A percentile compares a stretch with the other conserved stretches of the same genome.
Conservation (phyloP, 2,888 invertebrate genomes). For the Elaeidobius kamerunicus region DNA sequence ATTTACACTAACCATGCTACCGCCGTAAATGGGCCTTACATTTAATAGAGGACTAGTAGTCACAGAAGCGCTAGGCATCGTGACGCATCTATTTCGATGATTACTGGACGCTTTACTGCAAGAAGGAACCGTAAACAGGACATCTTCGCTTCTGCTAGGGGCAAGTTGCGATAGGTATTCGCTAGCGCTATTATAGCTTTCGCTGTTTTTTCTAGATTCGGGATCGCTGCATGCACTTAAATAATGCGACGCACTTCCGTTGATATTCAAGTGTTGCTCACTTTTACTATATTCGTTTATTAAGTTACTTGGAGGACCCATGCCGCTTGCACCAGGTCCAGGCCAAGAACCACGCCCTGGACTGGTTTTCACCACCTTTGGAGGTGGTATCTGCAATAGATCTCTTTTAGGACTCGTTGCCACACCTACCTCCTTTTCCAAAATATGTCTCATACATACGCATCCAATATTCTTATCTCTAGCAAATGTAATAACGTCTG, state of each 20-base stretch:
- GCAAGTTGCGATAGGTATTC: conserved; percentile 54
- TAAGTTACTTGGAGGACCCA: conserved; percentile 48
- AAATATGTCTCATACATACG: conserved; percentile 49
- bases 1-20: conserved; percentile 62
- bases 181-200: conserved; percentile 44
- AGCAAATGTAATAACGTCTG: conserved; percentile 92
- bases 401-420: conserved; percentile 52
- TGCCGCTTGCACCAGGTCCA: conserved; percentile 65
- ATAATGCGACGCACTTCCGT: conserved; percentile 56
- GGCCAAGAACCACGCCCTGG: conserved; percentile 85
- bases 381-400: conserved; percentile 65
- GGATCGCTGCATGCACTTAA: conserved; percentile 52
- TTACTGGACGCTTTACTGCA: conserved; percentile 36
- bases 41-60: conserved; percentile 68
- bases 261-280: conserved; percentile 67
- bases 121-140: conserved; percentile 52
- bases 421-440: conserved; percentile 46
- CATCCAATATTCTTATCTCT: conserved; percentile 65
- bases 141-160: conserved; percentile 79
- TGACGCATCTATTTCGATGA: conserved; percentile 40
- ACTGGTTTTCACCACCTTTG: conserved; percentile 71
- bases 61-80: conserved; percentile 62
- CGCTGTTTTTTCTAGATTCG: conserved; percentile 47
- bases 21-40: conserved; percentile 60
- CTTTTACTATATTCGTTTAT: conserved; percentile 74